Evolutionary conservation across 1,140 invertebrate genomes (phyloP), one percentile per base, ranked within the genome.

Genomic region (Drosophila kikkawai): DNA sequence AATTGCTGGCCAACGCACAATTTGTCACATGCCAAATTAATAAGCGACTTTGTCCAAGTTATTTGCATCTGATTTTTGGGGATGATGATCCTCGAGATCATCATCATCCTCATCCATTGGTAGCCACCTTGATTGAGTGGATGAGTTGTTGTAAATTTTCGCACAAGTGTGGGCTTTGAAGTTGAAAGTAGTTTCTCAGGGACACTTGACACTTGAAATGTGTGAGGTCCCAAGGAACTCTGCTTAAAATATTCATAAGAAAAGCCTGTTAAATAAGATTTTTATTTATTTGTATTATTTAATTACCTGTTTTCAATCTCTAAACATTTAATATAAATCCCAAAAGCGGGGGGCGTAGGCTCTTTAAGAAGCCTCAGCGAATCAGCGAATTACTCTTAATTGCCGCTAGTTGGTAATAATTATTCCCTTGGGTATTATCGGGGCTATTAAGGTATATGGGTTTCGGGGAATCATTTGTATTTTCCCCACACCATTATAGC

Each of bases 21-120:
- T 88, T 90, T 88, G 85, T 88, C 85, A 88, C 87, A 88, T 88
- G 81, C 74, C 85, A 88, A 88, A 88, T 88, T 90, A 90, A 88
- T 88, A 90, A 88, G 79, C 78, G 77, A 75, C 50, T 71, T 63
- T 66, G 48, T 22, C 48, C 37, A 36, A 44, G 15, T 29, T 29
- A 26, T 51, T 51, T 65, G 37, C 56, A 61, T 29, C 12, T 79
- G 83, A 87, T 88, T 42, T 80, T 87, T 1, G 48, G 26, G 22
- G 22, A 22, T 22, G 22, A 22, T 22, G 22, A 22, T 22, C 22
- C 22, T 22, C 22, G 1, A 2, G 22, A 22, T 48, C 22, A n/a
- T 47, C 22, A 9, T 8, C 7, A 29, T 22, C 1, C 22, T 13
- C 44, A 48, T 29, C 22, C 22, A 29, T 70, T 48, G 45, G 57